Percentiles rank a stretch among this genome's conserved stretches.
Conservation (phyloP, 2,797 vertebrate genomes). For the Onychomys torridus region DNA sequence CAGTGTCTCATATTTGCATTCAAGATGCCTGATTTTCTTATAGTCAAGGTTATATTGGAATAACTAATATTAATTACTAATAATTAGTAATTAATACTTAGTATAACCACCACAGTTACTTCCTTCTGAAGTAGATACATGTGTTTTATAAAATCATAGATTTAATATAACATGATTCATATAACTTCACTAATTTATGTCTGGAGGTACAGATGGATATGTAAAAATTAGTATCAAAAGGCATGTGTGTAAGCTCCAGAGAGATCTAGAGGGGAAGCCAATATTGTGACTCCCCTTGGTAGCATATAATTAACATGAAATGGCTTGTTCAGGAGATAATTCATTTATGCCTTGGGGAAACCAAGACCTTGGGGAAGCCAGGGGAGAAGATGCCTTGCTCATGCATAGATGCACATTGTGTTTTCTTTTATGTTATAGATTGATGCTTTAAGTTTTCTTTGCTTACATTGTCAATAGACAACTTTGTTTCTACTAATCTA, state of each 20-base stretch:
- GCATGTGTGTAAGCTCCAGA: not conserved
- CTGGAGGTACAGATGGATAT: not conserved
- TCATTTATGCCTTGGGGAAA: not conserved
- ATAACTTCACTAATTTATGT: not conserved
- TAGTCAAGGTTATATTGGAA: not conserved
- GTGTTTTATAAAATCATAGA: not conserved
- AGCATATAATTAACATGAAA: not conserved
- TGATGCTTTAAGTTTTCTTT: not conserved
- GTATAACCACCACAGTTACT: not conserved
- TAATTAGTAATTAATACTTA: too few relatives aligned
- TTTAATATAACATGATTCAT: not conserved
- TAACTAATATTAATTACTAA: too few relatives aligned
- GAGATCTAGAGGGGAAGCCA: not conserved
- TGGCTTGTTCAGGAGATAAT: not conserved
- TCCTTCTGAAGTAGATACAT: not conserved
- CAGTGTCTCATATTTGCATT: not conserved
- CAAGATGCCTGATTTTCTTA: not conserved
- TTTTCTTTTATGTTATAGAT: not conserved
- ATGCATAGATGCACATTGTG: not conserved
- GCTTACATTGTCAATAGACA: not conserved
- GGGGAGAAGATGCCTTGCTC: not conserved
- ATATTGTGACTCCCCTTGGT: not conserved
- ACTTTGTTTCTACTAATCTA: not conserved
- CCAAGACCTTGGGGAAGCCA: not conserved
- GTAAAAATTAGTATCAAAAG: not conserved